Evolutionary conservation across 2,113 vertebrate species (phyloP).

Genomic region (Tinamus guttatus): DNA sequence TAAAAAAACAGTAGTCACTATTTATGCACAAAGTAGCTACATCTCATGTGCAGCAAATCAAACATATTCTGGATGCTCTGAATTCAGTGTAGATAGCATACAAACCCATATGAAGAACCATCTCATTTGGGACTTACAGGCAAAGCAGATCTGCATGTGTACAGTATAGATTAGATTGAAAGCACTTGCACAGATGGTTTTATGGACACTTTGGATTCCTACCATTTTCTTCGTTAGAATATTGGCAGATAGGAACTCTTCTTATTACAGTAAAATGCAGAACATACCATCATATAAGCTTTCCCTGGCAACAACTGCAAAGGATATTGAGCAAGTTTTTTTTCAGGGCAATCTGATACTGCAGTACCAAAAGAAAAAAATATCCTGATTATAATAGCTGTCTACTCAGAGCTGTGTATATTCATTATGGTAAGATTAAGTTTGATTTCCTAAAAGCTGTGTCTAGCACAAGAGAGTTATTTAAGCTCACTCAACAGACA

Average conservation of each 20-base stretch:
- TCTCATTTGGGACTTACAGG: not conserved
- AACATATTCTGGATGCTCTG: not conserved
- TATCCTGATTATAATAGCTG: not conserved
- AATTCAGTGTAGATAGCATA: not conserved
- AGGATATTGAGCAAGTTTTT: not conserved
- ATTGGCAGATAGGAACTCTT: not conserved
- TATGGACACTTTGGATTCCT: conserved; percentile 6
- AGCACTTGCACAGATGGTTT: not conserved
- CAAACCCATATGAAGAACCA: not conserved
- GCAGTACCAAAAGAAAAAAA: not conserved
- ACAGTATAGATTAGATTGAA: not conserved
- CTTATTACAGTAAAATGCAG: not conserved
- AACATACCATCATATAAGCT: not conserved
- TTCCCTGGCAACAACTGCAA: not conserved
- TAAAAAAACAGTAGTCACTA: not conserved
- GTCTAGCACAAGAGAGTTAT: not conserved
- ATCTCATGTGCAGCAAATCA: not conserved
- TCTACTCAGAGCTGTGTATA: not conserved
- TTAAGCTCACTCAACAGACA: not conserved
- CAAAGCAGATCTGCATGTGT: not conserved
- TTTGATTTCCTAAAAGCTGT: not conserved
- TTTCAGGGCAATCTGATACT: not conserved
- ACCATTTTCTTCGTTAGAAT: conserved; percentile 24
- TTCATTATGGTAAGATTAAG: not conserved
- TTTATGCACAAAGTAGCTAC: not conserved